These are phyloP conservation scores for Lepidocyrtinus sp. DNA, from an alignment of 2,888 invertebrate genomes.

Conservation along the genomic window DNA sequence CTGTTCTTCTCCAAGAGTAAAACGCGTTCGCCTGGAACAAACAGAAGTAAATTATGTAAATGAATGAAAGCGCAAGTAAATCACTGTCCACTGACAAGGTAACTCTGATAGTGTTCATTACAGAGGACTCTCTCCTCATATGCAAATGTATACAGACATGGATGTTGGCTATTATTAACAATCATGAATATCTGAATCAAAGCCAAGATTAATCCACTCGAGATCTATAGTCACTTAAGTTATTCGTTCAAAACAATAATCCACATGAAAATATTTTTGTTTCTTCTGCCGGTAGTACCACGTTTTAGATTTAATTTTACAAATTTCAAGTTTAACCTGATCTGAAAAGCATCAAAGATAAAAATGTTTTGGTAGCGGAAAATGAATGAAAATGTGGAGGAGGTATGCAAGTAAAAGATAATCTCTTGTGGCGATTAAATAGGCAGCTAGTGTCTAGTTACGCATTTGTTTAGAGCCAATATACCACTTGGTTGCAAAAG, in stretches of 20 bases:
- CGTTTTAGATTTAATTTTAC: conserved; percentile 16
- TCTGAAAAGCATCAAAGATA: conserved; percentile 50
- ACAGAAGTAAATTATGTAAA: neutral
- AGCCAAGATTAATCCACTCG: neutral
- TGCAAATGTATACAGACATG: neutral
- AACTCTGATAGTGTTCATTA: neutral
- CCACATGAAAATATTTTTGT: neutral
- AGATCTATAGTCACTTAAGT: neutral
- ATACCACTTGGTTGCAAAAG: conserved; percentile 30
- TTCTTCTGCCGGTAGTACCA: neutral
- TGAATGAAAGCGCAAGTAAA: neutral
- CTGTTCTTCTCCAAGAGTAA: conserved; percentile 59
- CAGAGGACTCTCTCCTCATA: too few relatives aligned
- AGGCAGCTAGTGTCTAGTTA: neutral
- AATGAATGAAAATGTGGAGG: neutral
- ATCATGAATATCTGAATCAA: neutral
- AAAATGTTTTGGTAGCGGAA: neutral
- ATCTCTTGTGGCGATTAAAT: neutral
- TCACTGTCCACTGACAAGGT: neutral
- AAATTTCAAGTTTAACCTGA: conserved; percentile 53
- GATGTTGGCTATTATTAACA: neutral
- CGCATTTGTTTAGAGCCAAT: neutral
- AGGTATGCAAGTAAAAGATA: neutral
- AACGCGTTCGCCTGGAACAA: conserved; percentile 54
- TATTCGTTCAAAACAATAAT: neutral